Evolutionary conservation across 2,113 vertebrate genomes (phyloP).

Genomic region (Myrmecobius fasciatus): DNA sequence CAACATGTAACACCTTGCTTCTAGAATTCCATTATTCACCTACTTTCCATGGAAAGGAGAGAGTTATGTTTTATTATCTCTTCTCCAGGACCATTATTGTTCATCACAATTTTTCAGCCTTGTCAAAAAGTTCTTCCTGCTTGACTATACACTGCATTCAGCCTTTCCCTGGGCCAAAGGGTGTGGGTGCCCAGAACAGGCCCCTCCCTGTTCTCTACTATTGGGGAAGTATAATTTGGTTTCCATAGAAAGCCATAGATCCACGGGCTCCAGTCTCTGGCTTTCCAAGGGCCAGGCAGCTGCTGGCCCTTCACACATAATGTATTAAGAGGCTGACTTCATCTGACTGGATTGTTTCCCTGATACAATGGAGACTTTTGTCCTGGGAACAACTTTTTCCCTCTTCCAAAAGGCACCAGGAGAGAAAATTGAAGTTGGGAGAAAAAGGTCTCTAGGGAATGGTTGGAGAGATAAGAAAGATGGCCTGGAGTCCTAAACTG

Average conservation of each 20-base stretch:
- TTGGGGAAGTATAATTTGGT: background rate
- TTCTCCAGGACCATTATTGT: background rate
- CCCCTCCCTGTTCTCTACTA: background rate
- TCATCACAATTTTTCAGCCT: background rate
- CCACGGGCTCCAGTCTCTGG: background rate
- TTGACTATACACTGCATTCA: background rate
- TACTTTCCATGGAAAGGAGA: background rate
- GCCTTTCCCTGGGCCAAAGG: background rate
- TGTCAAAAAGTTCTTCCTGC: background rate
- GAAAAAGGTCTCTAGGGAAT: background rate
- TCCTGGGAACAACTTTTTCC: background rate
- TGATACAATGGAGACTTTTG: background rate
- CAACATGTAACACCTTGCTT: background rate
- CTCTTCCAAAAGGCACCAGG: background rate
- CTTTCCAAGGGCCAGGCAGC: background rate
- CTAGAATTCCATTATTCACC: background rate
- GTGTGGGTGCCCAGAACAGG: background rate
- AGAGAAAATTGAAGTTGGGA: background rate
- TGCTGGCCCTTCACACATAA: background rate
- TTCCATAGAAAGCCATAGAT: background rate
- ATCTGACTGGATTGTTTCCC: background rate
- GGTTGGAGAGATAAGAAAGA: background rate
- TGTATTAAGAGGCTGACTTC: background rate
- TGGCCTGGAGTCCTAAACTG: background rate
- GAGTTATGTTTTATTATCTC: background rate